phyloP scores from a whole-genome alignment of 2,888 invertebrate genomes.

The Tineola bisselliella region DNA sequence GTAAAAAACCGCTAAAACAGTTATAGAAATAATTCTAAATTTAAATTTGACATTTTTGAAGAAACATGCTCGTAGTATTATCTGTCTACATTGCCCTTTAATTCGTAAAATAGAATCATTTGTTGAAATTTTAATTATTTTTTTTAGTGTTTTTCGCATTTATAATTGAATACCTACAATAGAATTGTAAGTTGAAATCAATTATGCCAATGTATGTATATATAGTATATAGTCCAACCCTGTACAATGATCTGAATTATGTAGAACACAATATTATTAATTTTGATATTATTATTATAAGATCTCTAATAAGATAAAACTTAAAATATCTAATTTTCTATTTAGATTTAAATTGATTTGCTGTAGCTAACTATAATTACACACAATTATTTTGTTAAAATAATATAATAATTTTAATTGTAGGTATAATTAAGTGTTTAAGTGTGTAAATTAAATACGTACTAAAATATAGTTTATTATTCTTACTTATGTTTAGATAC shows the following conservation, averaged over 20 bases:
- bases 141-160: neutral
- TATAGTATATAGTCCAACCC: neutral
- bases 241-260: conserved; percentile 5
- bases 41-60: too few relatives aligned
- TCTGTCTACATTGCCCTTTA: too few relatives aligned
- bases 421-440: neutral
- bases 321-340: neutral
- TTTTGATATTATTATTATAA: neutral
- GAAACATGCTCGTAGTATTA: too few relatives aligned
- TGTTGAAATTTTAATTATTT: neutral
- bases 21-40: too few relatives aligned
- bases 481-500: conserved; percentile 20
- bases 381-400: too few relatives aligned
- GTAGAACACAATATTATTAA: conserved; percentile 3
- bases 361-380: too few relatives aligned
- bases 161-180: neutral
- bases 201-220: neutral
- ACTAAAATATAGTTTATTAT: neutral
- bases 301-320: neutral
- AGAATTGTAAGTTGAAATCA: neutral
- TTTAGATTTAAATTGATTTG: too few relatives aligned
- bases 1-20: too few relatives aligned
- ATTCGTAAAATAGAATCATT: too few relatives aligned
- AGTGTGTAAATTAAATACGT: neutral
- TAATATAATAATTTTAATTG: too few relatives aligned